Evolutionary conservation across 2,797 vertebrate genomes (phyloP), one percentile per base, ranked within the genome.

Genomic region (Mus caroli): DNA sequence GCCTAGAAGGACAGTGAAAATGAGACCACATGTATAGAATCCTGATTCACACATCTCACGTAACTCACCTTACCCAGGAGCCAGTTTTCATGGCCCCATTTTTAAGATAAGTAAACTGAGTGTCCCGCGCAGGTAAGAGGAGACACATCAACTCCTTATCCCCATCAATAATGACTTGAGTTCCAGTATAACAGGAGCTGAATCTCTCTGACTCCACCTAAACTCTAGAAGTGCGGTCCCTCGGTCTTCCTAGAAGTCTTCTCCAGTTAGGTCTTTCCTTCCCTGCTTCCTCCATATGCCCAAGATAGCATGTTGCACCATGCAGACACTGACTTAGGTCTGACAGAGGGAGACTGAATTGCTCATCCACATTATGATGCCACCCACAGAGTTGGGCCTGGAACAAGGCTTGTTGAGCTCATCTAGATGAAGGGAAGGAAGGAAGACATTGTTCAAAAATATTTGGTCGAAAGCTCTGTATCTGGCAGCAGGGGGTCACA

Each of bases 61-160:
- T 31, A 64, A 76, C 46, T 90, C 40, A 50, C 20, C 31, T 50
- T 17, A 69, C 12, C 34, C 34, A 2, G 2, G 22, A 77, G 6
- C 20, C 19, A 60, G 69, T 79, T 37, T 78, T 56, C 58, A 50
- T 2, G 9, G 43, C 73, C 50, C 13, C 85, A 60, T 22, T 62
- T 90, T 54, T 73, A 88, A 77, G 77, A 24, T 73, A 37, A 67
- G n/a, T 83, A 94, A 75, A 91, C 19, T 7, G 10, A 89, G 28
- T 4, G 24, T 82, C 40, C 58, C 0, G 31, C 22, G 0, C 31
- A 52, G 24, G 22, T 46, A 17, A 78, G 34, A 34, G 40, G 26
- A 46, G 37, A 40, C 73, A 40, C 82, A 60, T 46, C 28, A 82
- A 24, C 3, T n/a, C 50, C 50, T 79, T 20, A 6, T 0, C 17